Evolutionary conservation across 1,140 invertebrate genomes (phyloP), one percentile per base, ranked within the genome.

Genomic region (Tetragonula clypearis): DNA sequence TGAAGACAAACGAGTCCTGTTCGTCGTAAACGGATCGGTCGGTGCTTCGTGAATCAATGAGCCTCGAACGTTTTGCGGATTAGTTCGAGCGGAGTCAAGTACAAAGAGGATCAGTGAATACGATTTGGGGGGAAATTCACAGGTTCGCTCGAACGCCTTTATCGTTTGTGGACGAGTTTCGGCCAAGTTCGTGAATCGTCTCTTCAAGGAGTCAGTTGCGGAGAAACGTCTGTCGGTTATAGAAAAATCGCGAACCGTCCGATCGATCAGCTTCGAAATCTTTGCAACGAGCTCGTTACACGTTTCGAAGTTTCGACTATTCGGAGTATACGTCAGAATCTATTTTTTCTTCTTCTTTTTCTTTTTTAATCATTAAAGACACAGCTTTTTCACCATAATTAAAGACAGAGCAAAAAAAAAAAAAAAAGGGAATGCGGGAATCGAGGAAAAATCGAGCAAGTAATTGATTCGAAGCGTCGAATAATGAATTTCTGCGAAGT

Each of bases 201-300:
- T 84, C 76, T 84, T 84, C 87, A 4, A 56, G 23, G 60, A 84
- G 73, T 30, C 68, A 77, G 83, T 86, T 62, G 69, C 49, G 53
- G 26, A 74, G 41, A 87, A 86, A 78, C 60, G 62, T 68, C 76
- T 62, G n/a, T 83, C 21, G 73, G 56, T 49, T 11, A 82, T 55
- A 58, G 53, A 76, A 35, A n/a, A 55, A 65, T 74, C 21, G 4
- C 12, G 1, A 17, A 23, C 1, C 1, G 12, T 17, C 19, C 41
- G 26, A 74, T 4, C 12, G 1, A 12, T 15, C 1, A 82, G 21
- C 12, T 49, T 49, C 41, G 15, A 17, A n/a, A 56, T 14, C 21
- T 23, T 21, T 0, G 1, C 26, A 0, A 8, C 26, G 17, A 9
- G 5, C 41, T 49, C 41, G 41, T 49, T 49, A 49, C 41, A 49